These are phyloP conservation scores for Lasioglossum lativentre DNA, from an alignment of 2,888 invertebrate species.

Conservation along the genomic window DNA sequence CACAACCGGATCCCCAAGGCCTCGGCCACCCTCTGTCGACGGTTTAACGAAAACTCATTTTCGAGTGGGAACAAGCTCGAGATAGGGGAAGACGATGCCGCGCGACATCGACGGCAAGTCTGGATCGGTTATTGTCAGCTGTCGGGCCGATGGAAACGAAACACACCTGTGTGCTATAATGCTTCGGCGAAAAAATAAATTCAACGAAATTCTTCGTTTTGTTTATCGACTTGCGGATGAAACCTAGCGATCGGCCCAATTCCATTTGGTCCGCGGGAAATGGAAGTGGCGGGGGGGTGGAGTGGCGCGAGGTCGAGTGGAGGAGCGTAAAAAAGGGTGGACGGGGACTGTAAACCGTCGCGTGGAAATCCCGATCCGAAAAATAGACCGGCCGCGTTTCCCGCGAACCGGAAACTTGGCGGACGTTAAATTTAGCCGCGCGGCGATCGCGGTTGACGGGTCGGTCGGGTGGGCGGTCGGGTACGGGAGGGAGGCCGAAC, in stretches of 20 bases:
- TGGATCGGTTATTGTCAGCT: background rate
- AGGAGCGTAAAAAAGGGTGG: background rate
- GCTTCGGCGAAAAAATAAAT: slow-evolving; percentile 40
- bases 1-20: slow-evolving; percentile 7
- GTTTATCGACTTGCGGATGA: slow-evolving; percentile 30
- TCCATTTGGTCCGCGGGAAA: slow-evolving; percentile 42
- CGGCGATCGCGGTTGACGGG: slow-evolving; percentile 29
- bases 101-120: too few species aligned
- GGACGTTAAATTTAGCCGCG: slow-evolving; percentile 49
- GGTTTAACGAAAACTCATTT: background rate
- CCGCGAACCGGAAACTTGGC: slow-evolving; percentile 54
- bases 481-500: background rate
- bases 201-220: slow-evolving; percentile 29
- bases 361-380: slow-evolving; percentile 47
- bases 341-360: slow-evolving; percentile 33
- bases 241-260: slow-evolving; percentile 49
- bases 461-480: background rate
- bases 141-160: background rate
- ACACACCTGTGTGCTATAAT: background rate
- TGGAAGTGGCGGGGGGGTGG: background rate
- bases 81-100: background rate
- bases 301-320: background rate
- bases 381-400: slow-evolving; percentile 44
- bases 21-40: background rate
- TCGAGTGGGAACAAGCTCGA: background rate